Percentiles rank a stretch among this genome's conserved stretches.
Conservation (phyloP, 2,888 invertebrate genomes). For the Xestia c-nigrum region DNA sequence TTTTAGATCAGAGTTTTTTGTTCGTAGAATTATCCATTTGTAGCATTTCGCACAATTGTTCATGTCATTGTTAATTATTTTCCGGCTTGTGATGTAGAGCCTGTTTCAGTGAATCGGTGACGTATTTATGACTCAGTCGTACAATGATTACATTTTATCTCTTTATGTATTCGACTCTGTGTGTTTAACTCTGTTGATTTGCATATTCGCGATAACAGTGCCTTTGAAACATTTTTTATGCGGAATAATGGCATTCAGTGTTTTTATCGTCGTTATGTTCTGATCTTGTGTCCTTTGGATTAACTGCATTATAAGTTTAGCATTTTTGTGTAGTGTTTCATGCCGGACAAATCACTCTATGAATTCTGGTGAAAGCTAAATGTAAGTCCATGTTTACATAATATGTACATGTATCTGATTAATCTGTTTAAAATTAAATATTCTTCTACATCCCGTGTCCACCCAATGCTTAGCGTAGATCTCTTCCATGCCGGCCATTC, state of each 20-base stretch:
- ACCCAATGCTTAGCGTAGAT: not conserved
- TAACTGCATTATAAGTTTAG: not conserved
- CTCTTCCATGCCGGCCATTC: not conserved
- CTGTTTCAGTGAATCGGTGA: conserved; percentile 40
- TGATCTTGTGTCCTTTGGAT: not conserved
- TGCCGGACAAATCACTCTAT: not conserved
- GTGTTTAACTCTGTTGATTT: conserved; percentile 50
- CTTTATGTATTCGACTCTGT: conserved; percentile 38
- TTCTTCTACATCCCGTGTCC: not conserved
- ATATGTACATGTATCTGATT: not conserved
- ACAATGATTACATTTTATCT: conserved; percentile 55
- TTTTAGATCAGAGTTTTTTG: conserved; percentile 32
- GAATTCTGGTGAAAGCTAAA: conserved; percentile 3
- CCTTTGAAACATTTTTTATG: conserved; percentile 22
- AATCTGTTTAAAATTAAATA: not conserved
- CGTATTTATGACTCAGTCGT: conserved; percentile 49
- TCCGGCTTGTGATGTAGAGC: conserved; percentile 31
- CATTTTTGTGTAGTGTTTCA: not conserved
- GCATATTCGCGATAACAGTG: conserved; percentile 47
- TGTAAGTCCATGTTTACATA: not conserved
- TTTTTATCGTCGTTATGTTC: conserved; percentile 12
- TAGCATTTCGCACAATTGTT: conserved; percentile 11
- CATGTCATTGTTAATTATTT: conserved; percentile 41
- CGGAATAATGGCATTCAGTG: conserved; percentile 10
- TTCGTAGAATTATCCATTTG: conserved; percentile 16